Conservation (phyloP, 2,888 invertebrate species). For the Phaonia tiefii region DNA sequence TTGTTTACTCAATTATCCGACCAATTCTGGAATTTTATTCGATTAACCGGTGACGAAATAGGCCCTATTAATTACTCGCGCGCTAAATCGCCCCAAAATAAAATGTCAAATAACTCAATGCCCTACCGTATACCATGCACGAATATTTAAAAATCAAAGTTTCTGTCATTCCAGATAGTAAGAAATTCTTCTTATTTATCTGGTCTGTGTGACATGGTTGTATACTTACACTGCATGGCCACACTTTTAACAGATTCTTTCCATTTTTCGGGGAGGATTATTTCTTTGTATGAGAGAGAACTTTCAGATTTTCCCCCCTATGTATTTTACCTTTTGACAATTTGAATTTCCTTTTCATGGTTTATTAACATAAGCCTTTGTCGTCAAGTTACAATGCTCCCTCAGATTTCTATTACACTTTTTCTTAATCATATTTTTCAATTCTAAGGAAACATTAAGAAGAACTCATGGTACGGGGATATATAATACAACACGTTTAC, state of each 20-base stretch:
- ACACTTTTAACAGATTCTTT: constrained; percentile 39
- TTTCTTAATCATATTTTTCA: constrained; percentile 33
- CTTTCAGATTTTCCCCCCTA: constrained; percentile 29
- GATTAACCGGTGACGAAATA: no score
- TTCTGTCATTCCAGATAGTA: background rate
- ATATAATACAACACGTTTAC: no score
- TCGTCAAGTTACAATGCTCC: constrained; percentile 44
- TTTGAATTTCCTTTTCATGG: constrained; percentile 41
- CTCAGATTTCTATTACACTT: constrained; percentile 16
- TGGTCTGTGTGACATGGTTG: constrained; percentile 20
- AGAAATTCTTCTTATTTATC: no score
- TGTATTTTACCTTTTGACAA: constrained; percentile 30
- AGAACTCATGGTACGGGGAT: background rate
- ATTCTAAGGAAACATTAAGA: constrained; percentile 2
- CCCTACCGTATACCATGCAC: no score
- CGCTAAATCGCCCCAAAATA: no score
- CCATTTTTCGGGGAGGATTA: constrained; percentile 33
- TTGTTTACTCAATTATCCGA: no score
- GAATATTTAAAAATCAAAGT: no score
- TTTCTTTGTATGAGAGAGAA: constrained; percentile 27
- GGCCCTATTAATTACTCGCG: no score
- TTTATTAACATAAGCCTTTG: constrained; percentile 53
- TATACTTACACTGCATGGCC: constrained; percentile 18
- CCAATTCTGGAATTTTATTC: no score
- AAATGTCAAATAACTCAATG: no score